Evolutionary conservation across 53 echinoderm and acorn worm species (phyloP).

Genomic region (Holothuria leucospilota): DNA sequence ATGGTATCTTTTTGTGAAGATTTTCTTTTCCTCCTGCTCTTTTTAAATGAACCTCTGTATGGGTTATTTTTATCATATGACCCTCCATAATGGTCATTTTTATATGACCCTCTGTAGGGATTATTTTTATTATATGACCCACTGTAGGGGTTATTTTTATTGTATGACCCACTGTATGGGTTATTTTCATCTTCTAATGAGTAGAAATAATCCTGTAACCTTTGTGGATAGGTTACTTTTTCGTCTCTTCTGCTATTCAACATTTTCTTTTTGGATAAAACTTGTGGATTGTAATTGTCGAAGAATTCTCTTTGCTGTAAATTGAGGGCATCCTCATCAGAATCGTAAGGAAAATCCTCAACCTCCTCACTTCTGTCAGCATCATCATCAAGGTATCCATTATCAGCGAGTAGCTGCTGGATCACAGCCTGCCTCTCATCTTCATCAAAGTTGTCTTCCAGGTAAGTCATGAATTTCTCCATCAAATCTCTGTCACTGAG

Average conservation of each 20-base stretch:
- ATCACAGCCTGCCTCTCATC: slow-evolving; percentile 13
- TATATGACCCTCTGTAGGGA: neutral
- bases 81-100: neutral
- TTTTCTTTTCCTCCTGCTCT: neutral
- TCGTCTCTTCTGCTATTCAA: neutral
- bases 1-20: neutral
- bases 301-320: neutral
- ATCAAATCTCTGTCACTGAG: neutral
- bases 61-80: too few relatives aligned
- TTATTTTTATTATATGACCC: neutral
- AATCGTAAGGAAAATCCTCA: neutral
- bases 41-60: neutral
- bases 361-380: neutral
- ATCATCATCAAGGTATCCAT: neutral
- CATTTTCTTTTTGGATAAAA: neutral
- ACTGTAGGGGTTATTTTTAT: neutral
- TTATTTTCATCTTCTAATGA: neutral
- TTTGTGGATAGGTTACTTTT: neutral
- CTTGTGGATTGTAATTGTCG: slow-evolving; percentile 1
- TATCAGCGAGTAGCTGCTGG: slow-evolving; percentile 16
- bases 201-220: slow-evolving; percentile 3
- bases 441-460: slow-evolving; percentile 32
- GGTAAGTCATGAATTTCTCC: slow-evolving; percentile 6
- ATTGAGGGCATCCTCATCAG: neutral
- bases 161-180: neutral